A percentile compares a stretch with the other conserved stretches of the same genome.
phyloP scores from a whole-genome alignment of 2,113 vertebrate genomes.

The Chaenogobius annularis region DNA sequence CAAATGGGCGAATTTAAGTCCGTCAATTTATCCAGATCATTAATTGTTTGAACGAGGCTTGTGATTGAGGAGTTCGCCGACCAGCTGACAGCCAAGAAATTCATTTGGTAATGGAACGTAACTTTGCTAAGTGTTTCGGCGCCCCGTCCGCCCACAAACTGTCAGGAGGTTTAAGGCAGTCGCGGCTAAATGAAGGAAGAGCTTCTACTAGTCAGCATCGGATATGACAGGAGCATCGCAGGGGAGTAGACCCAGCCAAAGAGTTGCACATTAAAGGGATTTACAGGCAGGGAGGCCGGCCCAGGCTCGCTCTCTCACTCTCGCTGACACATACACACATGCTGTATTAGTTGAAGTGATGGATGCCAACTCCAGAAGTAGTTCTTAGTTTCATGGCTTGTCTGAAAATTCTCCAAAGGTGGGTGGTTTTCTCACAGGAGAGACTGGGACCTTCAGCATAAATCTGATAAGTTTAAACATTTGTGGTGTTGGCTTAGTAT shows the following conservation, averaged over 20 bases:
- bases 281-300: conserved; percentile 23
- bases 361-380: conserved; percentile 1
- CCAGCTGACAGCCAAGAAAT: conserved; percentile 10
- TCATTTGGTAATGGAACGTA: conserved; percentile 11
- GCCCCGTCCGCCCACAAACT: not conserved
- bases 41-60: conserved; percentile 29
- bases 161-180: conserved; percentile 8
- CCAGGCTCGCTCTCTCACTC: not conserved
- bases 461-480: not conserved
- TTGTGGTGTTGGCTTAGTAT: not conserved
- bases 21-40: conserved; percentile 21
- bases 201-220: conserved; percentile 16
- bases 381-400: conserved; percentile 9
- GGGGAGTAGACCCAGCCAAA: conserved; percentile 29
- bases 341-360: conserved; percentile 19
- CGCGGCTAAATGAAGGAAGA: conserved; percentile 37
- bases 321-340: not conserved
- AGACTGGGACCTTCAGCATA: not conserved
- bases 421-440: conserved; percentile 3
- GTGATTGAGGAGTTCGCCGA: conserved; percentile 30
- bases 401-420: not conserved
- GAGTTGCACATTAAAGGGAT: conserved; percentile 39
- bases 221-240: conserved; percentile 31
- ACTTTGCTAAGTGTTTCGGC: conserved; percentile 12
- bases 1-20: conserved; percentile 4